These are phyloP conservation scores for Zaprionus vittiger DNA, from an alignment of 1,140 invertebrate species.

Conservation along the genomic window DNA sequence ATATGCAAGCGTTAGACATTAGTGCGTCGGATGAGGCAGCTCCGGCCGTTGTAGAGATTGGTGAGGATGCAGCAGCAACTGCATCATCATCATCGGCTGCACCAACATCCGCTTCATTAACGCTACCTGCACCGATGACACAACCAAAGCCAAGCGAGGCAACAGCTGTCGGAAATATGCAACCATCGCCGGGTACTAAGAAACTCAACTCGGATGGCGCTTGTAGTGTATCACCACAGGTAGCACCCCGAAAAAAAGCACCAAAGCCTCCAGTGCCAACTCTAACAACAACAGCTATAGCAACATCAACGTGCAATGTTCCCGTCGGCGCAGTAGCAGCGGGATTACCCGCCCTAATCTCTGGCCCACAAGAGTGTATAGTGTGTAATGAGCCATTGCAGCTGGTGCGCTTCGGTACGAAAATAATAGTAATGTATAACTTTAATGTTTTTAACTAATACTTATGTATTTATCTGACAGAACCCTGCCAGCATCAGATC, in stretches of 20 bases:
- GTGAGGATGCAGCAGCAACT: constrained; percentile 42
- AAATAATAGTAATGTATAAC: not conserved
- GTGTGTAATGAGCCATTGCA: constrained; percentile 90
- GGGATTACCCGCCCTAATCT: constrained; percentile 31
- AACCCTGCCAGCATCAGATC: constrained; percentile 91
- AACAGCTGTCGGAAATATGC: constrained; percentile 25
- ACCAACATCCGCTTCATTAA: constrained; percentile 13
- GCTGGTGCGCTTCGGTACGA: constrained; percentile 85
- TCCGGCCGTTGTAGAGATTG: constrained; percentile 13
- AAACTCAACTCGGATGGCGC: constrained; percentile 71
- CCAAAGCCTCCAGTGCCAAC: constrained; percentile 65
- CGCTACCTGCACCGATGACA: constrained; percentile 25
- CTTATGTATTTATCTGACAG: constrained; percentile 42
- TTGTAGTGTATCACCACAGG: constrained; percentile 59
- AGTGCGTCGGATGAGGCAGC: constrained; percentile 4
- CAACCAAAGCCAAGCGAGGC: constrained; percentile 38
- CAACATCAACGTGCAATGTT: constrained; percentile 43
- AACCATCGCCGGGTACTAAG: constrained; percentile 64
- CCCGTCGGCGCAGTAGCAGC: constrained; percentile 28
- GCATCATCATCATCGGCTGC: constrained; percentile 13
- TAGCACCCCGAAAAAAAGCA: constrained; percentile 79
- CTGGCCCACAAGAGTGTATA: constrained; percentile 88
- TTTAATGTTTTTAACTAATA: not conserved
- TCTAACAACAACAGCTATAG: constrained; percentile 1
- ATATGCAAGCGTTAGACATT: constrained; percentile 43